phyloP scores from a whole-genome alignment of 1,140 invertebrate species.

The Dreissena rostriformis region DNA sequence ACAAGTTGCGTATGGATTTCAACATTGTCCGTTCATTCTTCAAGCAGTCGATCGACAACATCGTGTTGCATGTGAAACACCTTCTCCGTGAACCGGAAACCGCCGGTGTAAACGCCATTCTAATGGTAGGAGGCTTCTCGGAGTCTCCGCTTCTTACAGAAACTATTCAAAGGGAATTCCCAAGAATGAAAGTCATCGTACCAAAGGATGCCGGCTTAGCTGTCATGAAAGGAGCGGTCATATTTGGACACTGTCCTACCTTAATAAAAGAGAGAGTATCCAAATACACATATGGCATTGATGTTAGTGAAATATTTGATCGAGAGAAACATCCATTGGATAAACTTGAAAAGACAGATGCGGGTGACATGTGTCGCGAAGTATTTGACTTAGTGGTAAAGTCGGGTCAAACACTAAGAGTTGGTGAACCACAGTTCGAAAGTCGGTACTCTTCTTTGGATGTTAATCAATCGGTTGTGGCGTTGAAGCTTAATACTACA shows the following conservation, averaged over 20 bases:
- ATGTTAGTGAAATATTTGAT: neutral
- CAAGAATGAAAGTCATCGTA: neutral
- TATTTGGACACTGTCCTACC: neutral
- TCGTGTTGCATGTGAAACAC: neutral
- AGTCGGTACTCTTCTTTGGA: neutral
- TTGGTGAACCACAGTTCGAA: neutral
- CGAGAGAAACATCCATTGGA: neutral
- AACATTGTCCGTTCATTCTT: neutral
- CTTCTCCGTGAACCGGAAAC: neutral
- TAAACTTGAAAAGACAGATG: neutral
- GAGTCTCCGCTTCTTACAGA: neutral
- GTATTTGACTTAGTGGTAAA: neutral
- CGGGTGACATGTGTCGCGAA: neutral
- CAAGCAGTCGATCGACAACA: neutral
- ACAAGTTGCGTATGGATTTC: neutral
- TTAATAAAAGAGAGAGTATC: neutral
- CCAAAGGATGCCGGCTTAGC: neutral
- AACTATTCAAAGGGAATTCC: neutral
- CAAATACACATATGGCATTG: constrained; percentile 13
- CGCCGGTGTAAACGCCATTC: neutral
- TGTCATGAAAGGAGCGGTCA: constrained; percentile 5
- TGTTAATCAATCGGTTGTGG: neutral
- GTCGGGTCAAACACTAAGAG: neutral
- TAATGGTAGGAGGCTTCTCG: constrained; percentile 22
- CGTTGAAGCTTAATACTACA: neutral